Conservation (phyloP, 1,140 invertebrate genomes). For the Riptortus pedestris region DNA sequence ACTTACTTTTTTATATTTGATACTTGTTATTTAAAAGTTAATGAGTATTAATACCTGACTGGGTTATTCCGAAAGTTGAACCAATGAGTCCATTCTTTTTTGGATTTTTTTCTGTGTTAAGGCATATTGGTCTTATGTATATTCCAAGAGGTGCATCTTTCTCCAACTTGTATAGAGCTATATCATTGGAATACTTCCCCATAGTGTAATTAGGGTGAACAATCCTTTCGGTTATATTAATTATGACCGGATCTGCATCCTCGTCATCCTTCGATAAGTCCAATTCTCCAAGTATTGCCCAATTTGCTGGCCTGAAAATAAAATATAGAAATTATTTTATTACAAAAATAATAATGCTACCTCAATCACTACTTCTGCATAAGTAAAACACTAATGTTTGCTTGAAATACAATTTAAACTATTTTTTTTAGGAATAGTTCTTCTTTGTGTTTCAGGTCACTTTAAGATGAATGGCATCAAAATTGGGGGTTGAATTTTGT, state of each 20-base stretch:
- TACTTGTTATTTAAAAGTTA: too few species aligned
- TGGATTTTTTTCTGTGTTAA: slow-evolving; percentile 26
- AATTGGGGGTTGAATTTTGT: too few species aligned
- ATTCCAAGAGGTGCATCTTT: slow-evolving; percentile 39
- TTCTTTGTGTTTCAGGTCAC: too few species aligned
- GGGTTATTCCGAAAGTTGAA: slow-evolving; percentile 19
- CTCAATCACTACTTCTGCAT: slow-evolving; percentile 24
- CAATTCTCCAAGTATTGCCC: slow-evolving; percentile 43
- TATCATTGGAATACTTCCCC: slow-evolving; percentile 43
- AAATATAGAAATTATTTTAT: not conserved
- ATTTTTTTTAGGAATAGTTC: slow-evolving; percentile 32
- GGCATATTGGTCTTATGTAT: slow-evolving; percentile 44
- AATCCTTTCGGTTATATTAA: slow-evolving; percentile 35
- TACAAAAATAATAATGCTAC: not conserved
- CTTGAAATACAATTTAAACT: slow-evolving; percentile 21
- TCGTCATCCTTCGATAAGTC: slow-evolving; percentile 39
- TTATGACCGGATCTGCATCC: slow-evolving; percentile 38
- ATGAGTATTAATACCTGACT: too few species aligned
- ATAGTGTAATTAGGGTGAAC: slow-evolving; percentile 42
- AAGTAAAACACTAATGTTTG: not conserved
- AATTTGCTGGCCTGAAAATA: slow-evolving; percentile 32
- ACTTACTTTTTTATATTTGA: too few species aligned
- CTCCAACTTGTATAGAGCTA: slow-evolving; percentile 43
- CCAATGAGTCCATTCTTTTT: not conserved
- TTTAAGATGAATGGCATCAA: too few species aligned